These are phyloP conservation scores for Mycetomoellerius zeteki DNA, from an alignment of 1,140 invertebrate species.

Conservation along the genomic window DNA sequence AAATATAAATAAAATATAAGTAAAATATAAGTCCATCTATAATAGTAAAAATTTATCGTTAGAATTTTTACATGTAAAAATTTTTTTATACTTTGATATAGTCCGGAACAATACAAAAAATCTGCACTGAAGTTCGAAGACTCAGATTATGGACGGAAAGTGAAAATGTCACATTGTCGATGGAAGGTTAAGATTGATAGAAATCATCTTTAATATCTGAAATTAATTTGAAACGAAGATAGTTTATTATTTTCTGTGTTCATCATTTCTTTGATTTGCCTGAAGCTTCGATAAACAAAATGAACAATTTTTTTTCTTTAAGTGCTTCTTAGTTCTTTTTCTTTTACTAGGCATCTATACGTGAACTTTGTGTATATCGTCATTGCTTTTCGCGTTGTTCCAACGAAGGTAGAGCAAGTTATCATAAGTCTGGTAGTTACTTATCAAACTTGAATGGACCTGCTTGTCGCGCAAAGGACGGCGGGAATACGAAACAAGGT, in stretches of 20 bases:
- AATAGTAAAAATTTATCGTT: too few relatives aligned
- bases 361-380: not conserved
- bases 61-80: too few relatives aligned
- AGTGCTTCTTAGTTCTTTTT: not conserved
- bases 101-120: too few relatives aligned
- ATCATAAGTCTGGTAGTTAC: constrained; percentile 16
- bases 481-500: constrained; percentile 43
- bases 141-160: too few relatives aligned
- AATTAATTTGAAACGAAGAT: not conserved
- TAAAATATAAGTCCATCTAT: too few relatives aligned
- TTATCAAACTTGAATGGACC: constrained; percentile 58
- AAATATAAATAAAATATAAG: too few relatives aligned
- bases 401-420: constrained; percentile 16
- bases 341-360: too few relatives aligned
- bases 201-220: not conserved
- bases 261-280: not conserved
- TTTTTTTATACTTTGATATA: too few relatives aligned
- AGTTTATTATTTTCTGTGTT: not conserved
- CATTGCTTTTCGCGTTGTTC: not conserved
- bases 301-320: not conserved
- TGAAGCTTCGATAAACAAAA: not conserved
- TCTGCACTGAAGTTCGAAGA: too few relatives aligned
- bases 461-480: constrained; percentile 42
- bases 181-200: not conserved
- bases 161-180: too few relatives aligned